phyloP scores from a whole-genome alignment of 2,797 vertebrate genomes.

The Hoplostethus atlanticus region DNA sequence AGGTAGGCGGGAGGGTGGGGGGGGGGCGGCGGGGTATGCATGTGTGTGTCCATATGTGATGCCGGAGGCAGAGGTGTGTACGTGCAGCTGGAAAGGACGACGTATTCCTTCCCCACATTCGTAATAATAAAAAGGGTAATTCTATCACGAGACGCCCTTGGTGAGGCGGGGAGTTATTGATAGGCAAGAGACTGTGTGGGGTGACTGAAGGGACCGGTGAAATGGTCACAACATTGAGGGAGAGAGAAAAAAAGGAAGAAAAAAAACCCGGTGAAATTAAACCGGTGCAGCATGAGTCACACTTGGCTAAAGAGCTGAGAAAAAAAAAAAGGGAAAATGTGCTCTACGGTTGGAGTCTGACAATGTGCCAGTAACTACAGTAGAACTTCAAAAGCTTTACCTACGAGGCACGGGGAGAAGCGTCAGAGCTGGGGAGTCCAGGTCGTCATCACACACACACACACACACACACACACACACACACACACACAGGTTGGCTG shows the following conservation, averaged over 20 bases:
- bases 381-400: slow-evolving; percentile 52
- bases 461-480: slow-evolving; percentile 17
- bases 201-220: slow-evolving; percentile 51
- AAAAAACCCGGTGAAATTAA: neutral
- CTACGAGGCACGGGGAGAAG: slow-evolving; percentile 48
- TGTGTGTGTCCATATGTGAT: slow-evolving; percentile 42
- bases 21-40: slow-evolving; percentile 37
- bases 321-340: slow-evolving; percentile 35
- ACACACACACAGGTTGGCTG: slow-evolving; percentile 34
- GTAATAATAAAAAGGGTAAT: slow-evolving; percentile 50
- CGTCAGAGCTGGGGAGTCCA: slow-evolving; percentile 53
- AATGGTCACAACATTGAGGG: slow-evolving; percentile 42
- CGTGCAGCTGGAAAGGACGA: slow-evolving; percentile 22
- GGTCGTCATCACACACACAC: slow-evolving; percentile 57
- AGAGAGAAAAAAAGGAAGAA: slow-evolving; percentile 18
- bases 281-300: neutral
- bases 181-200: slow-evolving; percentile 6
- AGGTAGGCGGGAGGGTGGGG: slow-evolving; percentile 48
- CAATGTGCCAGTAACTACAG: slow-evolving; percentile 64
- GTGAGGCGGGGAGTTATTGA: slow-evolving; percentile 31
- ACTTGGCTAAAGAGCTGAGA: slow-evolving; percentile 19
- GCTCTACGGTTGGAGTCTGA: slow-evolving; percentile 57
- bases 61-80: slow-evolving; percentile 4
- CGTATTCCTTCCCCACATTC: slow-evolving; percentile 53
- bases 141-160: slow-evolving; percentile 37